A percentile compares a stretch with the other conserved stretches of the same genome.
These are phyloP conservation scores for Xerus inauris DNA, from an alignment of 2,113 vertebrate species.

Conservation along the genomic window DNA sequence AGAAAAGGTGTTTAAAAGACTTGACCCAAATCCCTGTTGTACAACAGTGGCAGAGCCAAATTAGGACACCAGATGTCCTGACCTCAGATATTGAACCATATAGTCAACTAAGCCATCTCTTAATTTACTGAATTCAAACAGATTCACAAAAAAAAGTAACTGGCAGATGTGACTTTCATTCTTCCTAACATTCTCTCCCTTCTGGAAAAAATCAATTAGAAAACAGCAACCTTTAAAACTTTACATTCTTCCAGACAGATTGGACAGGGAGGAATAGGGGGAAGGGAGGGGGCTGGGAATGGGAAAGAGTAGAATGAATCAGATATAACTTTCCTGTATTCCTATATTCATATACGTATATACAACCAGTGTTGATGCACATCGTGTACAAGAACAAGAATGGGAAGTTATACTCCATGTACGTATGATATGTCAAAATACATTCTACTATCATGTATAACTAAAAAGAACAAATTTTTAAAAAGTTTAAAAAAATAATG, in stretches of 20 bases:
- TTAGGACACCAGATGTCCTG: background rate
- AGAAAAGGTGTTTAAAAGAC: background rate
- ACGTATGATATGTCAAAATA: too few relatives aligned
- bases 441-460: too few relatives aligned
- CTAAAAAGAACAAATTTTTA: too few relatives aligned
- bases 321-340: too few relatives aligned
- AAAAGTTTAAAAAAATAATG: conserved; percentile 3
- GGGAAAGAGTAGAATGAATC: too few relatives aligned
- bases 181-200: background rate
- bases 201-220: conserved; percentile 1
- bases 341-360: too few relatives aligned
- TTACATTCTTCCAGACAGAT: background rate
- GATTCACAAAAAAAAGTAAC: background rate
- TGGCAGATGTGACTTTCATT: background rate
- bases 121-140: conserved; percentile 10
- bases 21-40: background rate
- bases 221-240: conserved; percentile 6
- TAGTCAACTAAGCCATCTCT: background rate
- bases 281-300: too few relatives aligned
- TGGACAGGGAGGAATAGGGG: too few relatives aligned
- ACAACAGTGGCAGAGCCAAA: background rate
- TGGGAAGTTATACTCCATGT: too few relatives aligned
- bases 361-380: too few relatives aligned
- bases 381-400: too few relatives aligned
- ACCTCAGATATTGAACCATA: background rate